These are phyloP conservation scores for Rhinogobius similis DNA, from an alignment of 2,113 vertebrate genomes.

Conservation along the genomic window DNA sequence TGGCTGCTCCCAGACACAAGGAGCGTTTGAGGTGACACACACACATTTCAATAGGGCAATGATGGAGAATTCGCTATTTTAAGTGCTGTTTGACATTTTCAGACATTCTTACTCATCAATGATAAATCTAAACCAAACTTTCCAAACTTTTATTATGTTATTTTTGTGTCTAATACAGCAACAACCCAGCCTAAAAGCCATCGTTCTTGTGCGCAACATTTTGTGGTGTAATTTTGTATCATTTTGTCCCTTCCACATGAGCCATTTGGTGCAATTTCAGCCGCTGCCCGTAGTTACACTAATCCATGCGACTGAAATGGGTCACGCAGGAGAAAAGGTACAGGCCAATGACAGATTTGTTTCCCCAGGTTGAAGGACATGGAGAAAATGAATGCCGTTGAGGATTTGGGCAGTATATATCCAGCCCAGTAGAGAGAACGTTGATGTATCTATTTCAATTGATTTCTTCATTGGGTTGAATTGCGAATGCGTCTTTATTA, in stretches of 20 bases:
- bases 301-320: conserved; percentile 5
- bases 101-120: background rate
- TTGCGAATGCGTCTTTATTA: background rate
- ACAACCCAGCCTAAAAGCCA: background rate
- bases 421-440: background rate
- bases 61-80: background rate
- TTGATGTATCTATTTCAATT: background rate
- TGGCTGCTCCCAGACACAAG: background rate
- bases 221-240: background rate
- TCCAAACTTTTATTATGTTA: background rate
- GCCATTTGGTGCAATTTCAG: conserved; percentile 5
- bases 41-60: background rate
- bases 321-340: background rate
- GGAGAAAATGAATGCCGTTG: background rate
- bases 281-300: background rate
- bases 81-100: background rate
- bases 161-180: background rate
- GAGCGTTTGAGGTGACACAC: conserved; percentile 1
- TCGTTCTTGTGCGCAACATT: background rate
- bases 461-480: background rate
- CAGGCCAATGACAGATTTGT: background rate
- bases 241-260: background rate
- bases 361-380: conserved; percentile 1
- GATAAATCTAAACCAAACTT: background rate
- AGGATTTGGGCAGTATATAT: background rate